Evolutionary conservation across 2,797 vertebrate genomes (phyloP).

Genomic region (Bradypus variegatus): DNA sequence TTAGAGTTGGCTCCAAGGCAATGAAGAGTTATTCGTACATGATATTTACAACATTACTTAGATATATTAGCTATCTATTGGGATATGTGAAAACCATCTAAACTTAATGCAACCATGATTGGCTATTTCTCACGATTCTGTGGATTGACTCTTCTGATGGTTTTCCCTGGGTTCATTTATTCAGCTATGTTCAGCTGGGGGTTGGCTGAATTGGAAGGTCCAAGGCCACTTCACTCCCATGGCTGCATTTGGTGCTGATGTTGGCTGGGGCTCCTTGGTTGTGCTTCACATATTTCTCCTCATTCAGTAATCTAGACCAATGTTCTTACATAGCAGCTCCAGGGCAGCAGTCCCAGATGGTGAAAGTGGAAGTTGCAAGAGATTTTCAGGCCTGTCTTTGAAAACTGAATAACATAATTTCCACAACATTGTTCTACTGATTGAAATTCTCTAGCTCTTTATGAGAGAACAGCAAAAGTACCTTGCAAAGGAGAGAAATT

Average conservation of each 20-base stretch:
- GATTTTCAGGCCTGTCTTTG: background rate
- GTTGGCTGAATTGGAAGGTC: background rate
- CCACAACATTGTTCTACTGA: background rate
- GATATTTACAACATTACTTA: background rate
- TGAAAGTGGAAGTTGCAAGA: background rate
- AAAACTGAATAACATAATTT: constrained; percentile 2
- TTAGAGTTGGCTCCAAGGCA: background rate
- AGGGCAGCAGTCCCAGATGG: background rate
- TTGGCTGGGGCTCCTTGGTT: background rate
- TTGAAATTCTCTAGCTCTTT: background rate
- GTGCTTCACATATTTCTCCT: background rate
- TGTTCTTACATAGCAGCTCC: background rate
- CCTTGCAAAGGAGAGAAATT: background rate
- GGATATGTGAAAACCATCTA: background rate
- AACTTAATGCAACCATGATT: background rate
- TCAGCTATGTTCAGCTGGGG: background rate
- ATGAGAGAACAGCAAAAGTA: background rate
- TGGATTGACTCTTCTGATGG: background rate
- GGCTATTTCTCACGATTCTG: background rate
- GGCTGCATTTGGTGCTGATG: background rate
- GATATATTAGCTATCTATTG: background rate
- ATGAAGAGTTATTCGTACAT: background rate
- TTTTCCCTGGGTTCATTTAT: background rate
- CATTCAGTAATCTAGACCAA: background rate
- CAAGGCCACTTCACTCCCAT: background rate